These are phyloP conservation scores for Lepus americanus DNA, from an alignment of 2,113 vertebrate genomes.

Conservation along the genomic window DNA sequence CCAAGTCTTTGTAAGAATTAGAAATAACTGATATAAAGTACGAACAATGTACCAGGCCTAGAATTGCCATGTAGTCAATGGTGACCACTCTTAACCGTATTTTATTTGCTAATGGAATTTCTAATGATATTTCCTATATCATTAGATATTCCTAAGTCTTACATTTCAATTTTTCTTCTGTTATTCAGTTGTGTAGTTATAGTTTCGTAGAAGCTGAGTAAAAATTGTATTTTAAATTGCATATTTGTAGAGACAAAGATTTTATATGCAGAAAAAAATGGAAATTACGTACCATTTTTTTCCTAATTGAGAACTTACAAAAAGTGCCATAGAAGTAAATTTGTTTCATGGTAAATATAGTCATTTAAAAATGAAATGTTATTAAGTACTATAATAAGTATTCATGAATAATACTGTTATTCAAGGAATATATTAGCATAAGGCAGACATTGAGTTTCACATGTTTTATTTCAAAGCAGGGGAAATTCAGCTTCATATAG, in stretches of 20 bases:
- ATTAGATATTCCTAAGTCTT: not conserved
- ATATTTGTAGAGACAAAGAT: constrained; percentile 60
- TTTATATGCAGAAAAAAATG: constrained; percentile 55
- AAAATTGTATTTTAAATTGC: constrained; percentile 65
- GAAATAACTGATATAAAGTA: constrained; percentile 34
- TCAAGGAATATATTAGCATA: constrained; percentile 70
- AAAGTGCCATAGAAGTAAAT: constrained; percentile 59
- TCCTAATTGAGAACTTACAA: constrained; percentile 48
- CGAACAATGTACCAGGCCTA: not conserved
- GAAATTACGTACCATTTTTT: constrained; percentile 47
- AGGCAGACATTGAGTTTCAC: constrained; percentile 47
- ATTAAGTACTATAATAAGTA: constrained; percentile 64
- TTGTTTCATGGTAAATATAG: constrained; percentile 65
- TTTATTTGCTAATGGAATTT: constrained; percentile 66
- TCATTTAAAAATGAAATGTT: constrained; percentile 75
- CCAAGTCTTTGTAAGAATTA: constrained; percentile 44
- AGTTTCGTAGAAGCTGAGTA: not conserved
- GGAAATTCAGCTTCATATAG: constrained; percentile 50
- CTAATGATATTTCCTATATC: constrained; percentile 2
- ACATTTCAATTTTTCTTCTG: constrained; percentile 41
- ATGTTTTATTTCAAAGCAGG: constrained; percentile 59
- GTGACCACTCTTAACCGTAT: constrained; percentile 20
- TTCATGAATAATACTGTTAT: constrained; percentile 71
- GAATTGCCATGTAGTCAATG: not conserved
- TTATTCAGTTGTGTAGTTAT: constrained; percentile 38